Conservation (phyloP, 2,888 invertebrate species). For the Drosophila conformis region DNA sequence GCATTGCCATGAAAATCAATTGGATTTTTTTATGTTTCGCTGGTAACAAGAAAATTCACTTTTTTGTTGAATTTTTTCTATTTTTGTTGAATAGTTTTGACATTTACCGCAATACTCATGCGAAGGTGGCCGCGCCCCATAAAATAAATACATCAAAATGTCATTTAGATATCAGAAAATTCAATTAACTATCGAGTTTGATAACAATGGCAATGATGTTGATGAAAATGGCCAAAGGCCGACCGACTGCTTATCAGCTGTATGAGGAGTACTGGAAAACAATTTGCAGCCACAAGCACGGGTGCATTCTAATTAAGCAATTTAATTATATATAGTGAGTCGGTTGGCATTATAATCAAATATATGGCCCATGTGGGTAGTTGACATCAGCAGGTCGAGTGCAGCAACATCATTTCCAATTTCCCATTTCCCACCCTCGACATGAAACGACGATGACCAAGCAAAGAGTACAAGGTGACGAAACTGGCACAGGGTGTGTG, state of each 20-base stretch:
- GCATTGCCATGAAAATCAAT: neutral
- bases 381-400: constrained; percentile 27
- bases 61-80: neutral
- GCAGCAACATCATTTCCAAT: constrained; percentile 25
- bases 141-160: constrained; percentile 46
- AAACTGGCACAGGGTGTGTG: constrained; percentile 19
- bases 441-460: constrained; percentile 38
- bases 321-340: constrained; percentile 58
- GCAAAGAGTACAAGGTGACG: constrained; percentile 51
- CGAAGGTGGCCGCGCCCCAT: neutral
- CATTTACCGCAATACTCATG: constrained; percentile 17
- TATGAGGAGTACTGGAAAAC: constrained; percentile 11
- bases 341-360: constrained; percentile 26
- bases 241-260: neutral
- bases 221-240: constrained; percentile 25
- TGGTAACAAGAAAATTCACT: neutral
- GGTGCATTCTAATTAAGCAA: constrained; percentile 62
- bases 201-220: constrained; percentile 57
- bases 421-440: constrained; percentile 20
- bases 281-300: constrained; percentile 6
- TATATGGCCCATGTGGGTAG: constrained; percentile 22
- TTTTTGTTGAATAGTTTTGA: neutral
- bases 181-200: constrained; percentile 70
- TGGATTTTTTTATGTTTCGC: neutral
- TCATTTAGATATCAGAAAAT: constrained; percentile 63